Conservation (phyloP, 2,113 vertebrate species). For the Upupa epops region DNA sequence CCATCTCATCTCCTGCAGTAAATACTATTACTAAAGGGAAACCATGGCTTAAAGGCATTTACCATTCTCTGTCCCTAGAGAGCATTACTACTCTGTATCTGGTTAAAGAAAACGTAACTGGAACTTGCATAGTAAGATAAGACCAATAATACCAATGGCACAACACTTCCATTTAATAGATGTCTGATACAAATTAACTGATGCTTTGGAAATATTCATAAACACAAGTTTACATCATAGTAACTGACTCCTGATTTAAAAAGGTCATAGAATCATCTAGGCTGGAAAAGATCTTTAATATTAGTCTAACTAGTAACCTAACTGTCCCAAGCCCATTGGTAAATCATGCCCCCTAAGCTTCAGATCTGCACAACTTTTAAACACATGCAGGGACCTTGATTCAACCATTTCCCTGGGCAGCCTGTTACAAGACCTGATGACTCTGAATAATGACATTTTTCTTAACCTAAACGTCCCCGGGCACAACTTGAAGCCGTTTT, state of each 20-base stretch:
- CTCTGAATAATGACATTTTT: too few species aligned
- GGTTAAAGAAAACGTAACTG: neutral
- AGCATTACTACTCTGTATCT: neutral
- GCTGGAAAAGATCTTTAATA: too few species aligned
- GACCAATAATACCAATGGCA: neutral
- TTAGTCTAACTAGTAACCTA: too few species aligned
- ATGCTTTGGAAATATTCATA: neutral
- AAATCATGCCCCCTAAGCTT: too few species aligned
- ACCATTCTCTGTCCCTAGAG: neutral
- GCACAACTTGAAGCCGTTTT: too few species aligned
- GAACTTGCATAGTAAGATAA: neutral
- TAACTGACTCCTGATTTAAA: neutral
- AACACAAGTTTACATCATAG: neutral
- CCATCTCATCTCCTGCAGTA: neutral
- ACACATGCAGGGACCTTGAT: too few species aligned
- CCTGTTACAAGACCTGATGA: too few species aligned
- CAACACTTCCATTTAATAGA: neutral
- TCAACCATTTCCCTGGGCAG: too few species aligned
- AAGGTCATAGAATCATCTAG: neutral
- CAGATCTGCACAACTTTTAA: too few species aligned
- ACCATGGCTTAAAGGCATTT: neutral
- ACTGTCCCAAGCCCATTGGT: too few species aligned
- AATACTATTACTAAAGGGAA: neutral
- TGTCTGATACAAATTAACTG: neutral
- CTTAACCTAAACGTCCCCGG: too few species aligned